A percentile compares a stretch with the other conserved stretches of the same genome.
phyloP scores from a whole-genome alignment of 2,888 invertebrate species.

The Leucoptera coffeella region DNA sequence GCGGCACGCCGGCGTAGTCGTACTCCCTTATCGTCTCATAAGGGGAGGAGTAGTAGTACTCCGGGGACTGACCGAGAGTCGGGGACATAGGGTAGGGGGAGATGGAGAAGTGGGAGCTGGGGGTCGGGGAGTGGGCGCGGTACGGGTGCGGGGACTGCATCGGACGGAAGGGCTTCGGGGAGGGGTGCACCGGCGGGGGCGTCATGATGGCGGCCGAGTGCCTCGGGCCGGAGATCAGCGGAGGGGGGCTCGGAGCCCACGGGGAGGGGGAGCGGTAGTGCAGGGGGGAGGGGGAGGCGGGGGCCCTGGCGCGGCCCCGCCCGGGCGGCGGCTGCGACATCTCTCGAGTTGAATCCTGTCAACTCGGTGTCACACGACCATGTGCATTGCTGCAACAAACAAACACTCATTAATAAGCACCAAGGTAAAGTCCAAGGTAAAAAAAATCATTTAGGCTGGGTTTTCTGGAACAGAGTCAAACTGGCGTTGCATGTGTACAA shows the following conservation, averaged over 20 bases:
- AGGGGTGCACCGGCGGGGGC: slow-evolving; percentile 52
- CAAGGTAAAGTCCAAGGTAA: too few species aligned
- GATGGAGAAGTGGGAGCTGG: slow-evolving; percentile 44
- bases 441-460: too few species aligned
- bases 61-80: slow-evolving; percentile 54
- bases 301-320: slow-evolving; percentile 37
- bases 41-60: slow-evolving; percentile 53
- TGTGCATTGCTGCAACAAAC: slow-evolving; percentile 45
- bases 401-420: too few species aligned
- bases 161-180: slow-evolving; percentile 41
- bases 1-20: slow-evolving; percentile 68
- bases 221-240: slow-evolving; percentile 58
- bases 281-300: slow-evolving; percentile 50
- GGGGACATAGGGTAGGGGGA: slow-evolving; percentile 51
- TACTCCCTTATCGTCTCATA: slow-evolving; percentile 56
- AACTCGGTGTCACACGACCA: slow-evolving; percentile 50
- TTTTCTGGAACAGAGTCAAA: too few species aligned
- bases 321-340: slow-evolving; percentile 50
- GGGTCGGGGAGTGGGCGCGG: slow-evolving; percentile 39
- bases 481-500: too few species aligned
- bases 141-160: slow-evolving; percentile 36
- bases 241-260: slow-evolving; percentile 71
- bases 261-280: slow-evolving; percentile 71
- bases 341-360: slow-evolving; percentile 43
- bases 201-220: slow-evolving; percentile 50